Base-by-base conservation (phyloP, 2,113 vertebrate genomes). In the Cochlearius cochlearius region DNA sequence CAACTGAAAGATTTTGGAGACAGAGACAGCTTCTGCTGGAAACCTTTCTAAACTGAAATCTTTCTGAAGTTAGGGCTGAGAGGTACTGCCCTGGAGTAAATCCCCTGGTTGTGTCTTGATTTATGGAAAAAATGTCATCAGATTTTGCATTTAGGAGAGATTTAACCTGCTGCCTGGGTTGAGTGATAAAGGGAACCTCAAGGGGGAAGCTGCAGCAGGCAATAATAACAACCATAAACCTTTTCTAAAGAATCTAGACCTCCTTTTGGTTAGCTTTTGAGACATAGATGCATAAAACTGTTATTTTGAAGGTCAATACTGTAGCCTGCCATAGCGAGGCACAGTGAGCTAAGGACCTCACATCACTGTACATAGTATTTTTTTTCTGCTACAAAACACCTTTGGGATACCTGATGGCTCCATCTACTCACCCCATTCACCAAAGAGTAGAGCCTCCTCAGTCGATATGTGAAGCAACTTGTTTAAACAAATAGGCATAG, bases 131-230 rank as follows among this genome's bases (percentile, higher is more conserved):
- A 80, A 39, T 21, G 23, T 25, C 7, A 62, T 66, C 63, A 83
- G 53, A 90, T 96, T 94, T 86, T 94, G 59, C 59, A 49, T 96
- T 88, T 74, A 74, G n/a, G 59, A 92, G 12, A 62, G 18, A 94
- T 92, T 77, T 90, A 66, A 83, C 77, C 63, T 87, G 55, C 56
- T 92, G 68, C 43, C 56, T 92, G 92, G 11, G 9, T 38, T 77
- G 59, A 86, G 55, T 63, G 82, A 94, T 92, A 80, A 93, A 92
- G 53, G 55, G 8, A 80, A 2, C 55, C 71, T 66, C 50, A 41
- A 76, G 36, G 19, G 43, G 8, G 17, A 69, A 81, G 43, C 2
- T 84, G 29, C 17, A 77, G 41, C 13, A 66, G 32, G 26, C 58
- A 96, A 23, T 55, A 66, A 47, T 8, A 91, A 77, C 38, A 76